Conservation (phyloP, 2,797 vertebrate genomes). For the Sebastes trivittatus region DNA sequence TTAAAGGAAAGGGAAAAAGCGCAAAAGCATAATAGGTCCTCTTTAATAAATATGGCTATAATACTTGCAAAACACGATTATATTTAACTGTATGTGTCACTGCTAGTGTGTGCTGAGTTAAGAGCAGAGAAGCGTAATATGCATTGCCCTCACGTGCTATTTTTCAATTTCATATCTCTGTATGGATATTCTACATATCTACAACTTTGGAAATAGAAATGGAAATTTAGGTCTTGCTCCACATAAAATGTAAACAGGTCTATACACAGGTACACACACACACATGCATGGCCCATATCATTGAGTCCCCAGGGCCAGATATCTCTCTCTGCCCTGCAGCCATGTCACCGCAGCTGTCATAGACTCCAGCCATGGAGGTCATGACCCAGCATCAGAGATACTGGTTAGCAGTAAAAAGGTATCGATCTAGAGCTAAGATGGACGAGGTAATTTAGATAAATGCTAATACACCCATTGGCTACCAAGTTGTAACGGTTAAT, state of each 20-base stretch:
- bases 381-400: constrained; percentile 4
- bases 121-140: not conserved
- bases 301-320: constrained; percentile 10
- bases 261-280: not conserved
- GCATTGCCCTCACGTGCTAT: not conserved
- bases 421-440: constrained; percentile 30
- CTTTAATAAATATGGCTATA: not conserved
- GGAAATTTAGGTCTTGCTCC: not conserved
- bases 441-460: constrained; percentile 33
- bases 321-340: constrained; percentile 25
- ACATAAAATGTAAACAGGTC: not conserved
- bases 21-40: no score
- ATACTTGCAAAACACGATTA: not conserved
- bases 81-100: not conserved
- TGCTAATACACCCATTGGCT: not conserved
- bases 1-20: no score
- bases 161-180: not conserved
- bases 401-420: constrained; percentile 7
- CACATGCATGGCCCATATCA: not conserved
- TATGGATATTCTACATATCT: not conserved
- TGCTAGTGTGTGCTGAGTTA: not conserved
- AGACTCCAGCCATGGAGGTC: constrained; percentile 6
- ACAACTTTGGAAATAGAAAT: not conserved
- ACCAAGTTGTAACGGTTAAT: constrained; percentile 26
- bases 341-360: constrained; percentile 21